A percentile compares a stretch with the other conserved stretches of the same genome.
These are phyloP conservation scores for Clamator glandarius DNA, from an alignment of 2,797 vertebrate species.

Conservation along the genomic window DNA sequence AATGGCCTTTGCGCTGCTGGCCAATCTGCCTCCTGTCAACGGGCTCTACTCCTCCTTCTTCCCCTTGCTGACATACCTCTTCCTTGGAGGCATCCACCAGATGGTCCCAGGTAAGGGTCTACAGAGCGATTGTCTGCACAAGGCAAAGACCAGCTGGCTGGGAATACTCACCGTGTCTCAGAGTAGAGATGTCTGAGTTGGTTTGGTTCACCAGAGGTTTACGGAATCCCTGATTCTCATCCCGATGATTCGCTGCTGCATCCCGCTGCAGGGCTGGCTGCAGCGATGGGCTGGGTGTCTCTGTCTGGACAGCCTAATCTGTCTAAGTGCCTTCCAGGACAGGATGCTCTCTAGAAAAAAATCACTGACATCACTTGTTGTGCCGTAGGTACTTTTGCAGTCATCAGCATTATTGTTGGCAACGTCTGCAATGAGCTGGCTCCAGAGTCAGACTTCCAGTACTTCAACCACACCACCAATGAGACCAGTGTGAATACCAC, in stretches of 20 bases:
- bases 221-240: background rate
- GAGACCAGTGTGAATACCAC: conserved; percentile 77
- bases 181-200: background rate
- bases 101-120: conserved; percentile 91
- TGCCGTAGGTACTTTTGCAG: conserved; percentile 88
- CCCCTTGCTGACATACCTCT: conserved; percentile 88
- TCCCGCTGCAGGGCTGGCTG: background rate
- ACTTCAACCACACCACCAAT: conserved; percentile 83
- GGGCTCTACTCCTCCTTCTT: conserved; percentile 96
- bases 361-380: background rate
- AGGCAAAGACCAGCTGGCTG: background rate
- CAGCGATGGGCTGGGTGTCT: background rate
- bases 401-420: conserved; percentile 93
- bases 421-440: conserved; percentile 87
- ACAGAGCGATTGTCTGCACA: background rate
- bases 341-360: background rate
- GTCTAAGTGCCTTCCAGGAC: background rate
- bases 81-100: conserved; percentile 91
- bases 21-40: conserved; percentile 90
- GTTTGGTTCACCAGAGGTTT: background rate
- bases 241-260: accelerated
- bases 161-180: accelerated
- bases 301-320: background rate
- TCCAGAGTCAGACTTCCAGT: conserved; percentile 84
- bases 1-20: conserved; percentile 92